A percentile compares a stretch with the other conserved stretches of the same genome.
phyloP scores from a whole-genome alignment of 2,888 invertebrate genomes.

The Mesopsocus fuscifrons region DNA sequence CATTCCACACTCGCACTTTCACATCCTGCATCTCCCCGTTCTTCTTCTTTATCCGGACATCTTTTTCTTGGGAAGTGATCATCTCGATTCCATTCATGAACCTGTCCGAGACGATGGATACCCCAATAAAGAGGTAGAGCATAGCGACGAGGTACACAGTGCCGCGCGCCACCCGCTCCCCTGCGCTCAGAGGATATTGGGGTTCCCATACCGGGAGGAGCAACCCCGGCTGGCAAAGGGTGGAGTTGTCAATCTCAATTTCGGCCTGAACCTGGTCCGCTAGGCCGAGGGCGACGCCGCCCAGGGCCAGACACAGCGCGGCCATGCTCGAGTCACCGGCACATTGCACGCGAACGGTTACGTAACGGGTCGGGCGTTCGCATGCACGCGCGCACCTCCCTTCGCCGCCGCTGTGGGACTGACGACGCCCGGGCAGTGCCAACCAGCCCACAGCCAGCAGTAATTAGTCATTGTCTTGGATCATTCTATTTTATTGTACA shows the following conservation, averaged over 20 bases:
- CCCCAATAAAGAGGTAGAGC: constrained; percentile 93
- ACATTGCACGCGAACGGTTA: constrained; percentile 2
- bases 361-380: constrained; percentile 2
- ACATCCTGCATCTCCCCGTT: constrained; percentile 76
- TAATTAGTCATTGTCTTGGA: constrained; percentile 10
- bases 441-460: constrained; percentile 6
- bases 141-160: constrained; percentile 74
- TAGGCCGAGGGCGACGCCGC: too few relatives aligned
- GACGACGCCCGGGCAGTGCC: not conserved
- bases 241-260: constrained; percentile 16
- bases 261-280: not conserved
- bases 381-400: constrained; percentile 6
- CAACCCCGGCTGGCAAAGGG: constrained; percentile 61
- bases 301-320: too few relatives aligned
- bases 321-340: not conserved
- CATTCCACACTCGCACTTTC: constrained; percentile 95
- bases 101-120: constrained; percentile 94
- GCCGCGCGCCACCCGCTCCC: constrained; percentile 70
- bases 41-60: constrained; percentile 75
- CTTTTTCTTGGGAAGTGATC: constrained; percentile 93
- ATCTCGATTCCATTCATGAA: constrained; percentile 99
- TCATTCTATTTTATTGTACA: constrained; percentile 10
- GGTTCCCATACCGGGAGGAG: constrained; percentile 80
- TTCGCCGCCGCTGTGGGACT: constrained; percentile 6
- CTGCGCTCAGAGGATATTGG: constrained; percentile 48